Evolutionary conservation across 2,113 vertebrate genomes (phyloP).

Genomic region (Cinclus cinclus): DNA sequence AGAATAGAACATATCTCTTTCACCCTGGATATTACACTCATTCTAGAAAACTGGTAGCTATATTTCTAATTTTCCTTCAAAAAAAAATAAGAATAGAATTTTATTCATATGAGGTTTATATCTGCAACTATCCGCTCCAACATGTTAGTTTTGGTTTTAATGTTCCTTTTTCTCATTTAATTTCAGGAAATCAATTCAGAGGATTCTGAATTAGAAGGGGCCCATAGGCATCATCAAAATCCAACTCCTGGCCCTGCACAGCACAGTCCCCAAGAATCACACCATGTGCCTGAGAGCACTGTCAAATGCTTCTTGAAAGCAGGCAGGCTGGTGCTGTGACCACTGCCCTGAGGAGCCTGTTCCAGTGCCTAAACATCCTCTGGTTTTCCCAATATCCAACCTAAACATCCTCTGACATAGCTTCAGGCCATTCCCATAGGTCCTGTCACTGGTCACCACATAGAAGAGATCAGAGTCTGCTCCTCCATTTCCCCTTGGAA

Average conservation of each 20-base stretch:
- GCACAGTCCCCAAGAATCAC: too few species aligned
- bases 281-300: not conserved
- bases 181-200: not conserved
- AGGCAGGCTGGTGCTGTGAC: not conserved
- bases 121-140: not conserved
- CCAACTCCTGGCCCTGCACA: not conserved
- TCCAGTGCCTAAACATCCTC: not conserved
- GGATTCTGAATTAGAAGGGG: not conserved
- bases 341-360: not conserved
- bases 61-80: not conserved
- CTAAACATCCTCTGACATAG: not conserved
- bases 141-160: not conserved
- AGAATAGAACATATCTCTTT: not conserved
- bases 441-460: not conserved
- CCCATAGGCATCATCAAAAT: fast-evolving
- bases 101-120: not conserved
- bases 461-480: too few species aligned
- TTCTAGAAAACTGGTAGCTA: not conserved
- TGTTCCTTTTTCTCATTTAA: not conserved
- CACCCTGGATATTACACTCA: fast-evolving
- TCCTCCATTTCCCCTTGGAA: not conserved
- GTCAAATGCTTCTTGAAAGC: not conserved
- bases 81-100: not conserved
- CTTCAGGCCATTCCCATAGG: not conserved
- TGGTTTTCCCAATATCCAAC: not conserved